Conservation (phyloP, 1,140 invertebrate species). For the Leptinotarsa defecta region DNA sequence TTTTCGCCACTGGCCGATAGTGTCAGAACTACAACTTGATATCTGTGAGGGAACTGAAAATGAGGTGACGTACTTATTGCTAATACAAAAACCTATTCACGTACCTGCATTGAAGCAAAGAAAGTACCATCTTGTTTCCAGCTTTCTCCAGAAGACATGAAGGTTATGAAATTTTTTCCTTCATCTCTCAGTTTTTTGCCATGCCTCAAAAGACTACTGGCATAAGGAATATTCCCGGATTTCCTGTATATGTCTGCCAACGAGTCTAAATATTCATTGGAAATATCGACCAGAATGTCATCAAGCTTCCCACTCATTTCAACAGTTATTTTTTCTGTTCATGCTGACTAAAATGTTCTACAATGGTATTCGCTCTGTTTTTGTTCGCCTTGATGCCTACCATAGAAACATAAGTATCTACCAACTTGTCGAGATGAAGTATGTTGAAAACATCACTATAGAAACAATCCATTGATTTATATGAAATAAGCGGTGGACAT, state of each 20-base stretch:
- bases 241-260: not conserved
- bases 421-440: too few species aligned
- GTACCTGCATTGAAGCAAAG: not conserved
- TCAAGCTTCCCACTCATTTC: not conserved
- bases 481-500: too few species aligned
- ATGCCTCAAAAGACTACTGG: not conserved
- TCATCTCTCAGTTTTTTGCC: not conserved
- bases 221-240: not conserved
- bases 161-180: not conserved
- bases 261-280: not conserved
- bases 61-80: not conserved
- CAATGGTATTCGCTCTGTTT: too few species aligned
- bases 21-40: not conserved
- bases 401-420: too few species aligned
- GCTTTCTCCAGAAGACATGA: not conserved
- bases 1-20: not conserved
- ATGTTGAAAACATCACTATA: too few species aligned
- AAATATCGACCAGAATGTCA: not conserved
- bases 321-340: too few species aligned
- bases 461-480: too few species aligned
- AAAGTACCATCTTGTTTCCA: not conserved
- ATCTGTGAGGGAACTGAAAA: constrained; percentile 1
- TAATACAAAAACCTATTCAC: not conserved
- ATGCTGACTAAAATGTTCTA: too few species aligned
- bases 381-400: too few species aligned